Conservation (phyloP, 2,888 invertebrate species). For the Andrena trimmerana region DNA sequence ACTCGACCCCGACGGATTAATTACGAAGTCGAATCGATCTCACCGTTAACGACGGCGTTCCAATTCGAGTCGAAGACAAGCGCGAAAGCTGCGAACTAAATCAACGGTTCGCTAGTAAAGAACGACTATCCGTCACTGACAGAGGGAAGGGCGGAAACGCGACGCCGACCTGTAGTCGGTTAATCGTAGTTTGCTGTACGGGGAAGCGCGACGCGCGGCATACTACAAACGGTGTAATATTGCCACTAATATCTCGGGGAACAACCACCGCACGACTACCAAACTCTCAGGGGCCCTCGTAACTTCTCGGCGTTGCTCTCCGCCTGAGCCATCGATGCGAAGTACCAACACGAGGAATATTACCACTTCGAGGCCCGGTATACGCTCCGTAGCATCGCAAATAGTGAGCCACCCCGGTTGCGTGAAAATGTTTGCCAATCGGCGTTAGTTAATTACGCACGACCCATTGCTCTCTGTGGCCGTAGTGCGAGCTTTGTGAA, state of each 20-base stretch:
- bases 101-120: constrained; percentile 14
- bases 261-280: constrained; percentile 33
- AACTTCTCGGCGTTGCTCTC: constrained; percentile 70
- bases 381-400: constrained; percentile 18
- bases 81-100: constrained; percentile 5
- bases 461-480: constrained; percentile 27
- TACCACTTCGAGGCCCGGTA: constrained; percentile 31
- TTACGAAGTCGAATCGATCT: background rate
- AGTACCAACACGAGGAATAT: constrained; percentile 35
- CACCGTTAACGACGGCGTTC: background rate
- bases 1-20: too few relatives aligned
- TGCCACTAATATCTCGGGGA: constrained; percentile 68
- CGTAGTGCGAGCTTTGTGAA: background rate
- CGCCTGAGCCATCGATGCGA: constrained; percentile 16
- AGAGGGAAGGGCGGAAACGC: constrained; percentile 4
- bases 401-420: constrained; percentile 20
- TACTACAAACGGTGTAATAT: constrained; percentile 70
- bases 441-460: constrained; percentile 35
- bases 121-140: constrained; percentile 10
- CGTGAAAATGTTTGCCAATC: constrained; percentile 49
- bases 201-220: constrained; percentile 49
- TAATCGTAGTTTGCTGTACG: constrained; percentile 51
- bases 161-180: constrained; percentile 14
- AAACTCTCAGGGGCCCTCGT: constrained; percentile 74
- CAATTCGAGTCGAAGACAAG: constrained; percentile 16